A percentile compares a stretch with the other conserved stretches of the same genome.
These are phyloP conservation scores for Stichodactyla helianthus DNA, from an alignment of 64 coral and sea anemone species.

Conservation along the genomic window DNA sequence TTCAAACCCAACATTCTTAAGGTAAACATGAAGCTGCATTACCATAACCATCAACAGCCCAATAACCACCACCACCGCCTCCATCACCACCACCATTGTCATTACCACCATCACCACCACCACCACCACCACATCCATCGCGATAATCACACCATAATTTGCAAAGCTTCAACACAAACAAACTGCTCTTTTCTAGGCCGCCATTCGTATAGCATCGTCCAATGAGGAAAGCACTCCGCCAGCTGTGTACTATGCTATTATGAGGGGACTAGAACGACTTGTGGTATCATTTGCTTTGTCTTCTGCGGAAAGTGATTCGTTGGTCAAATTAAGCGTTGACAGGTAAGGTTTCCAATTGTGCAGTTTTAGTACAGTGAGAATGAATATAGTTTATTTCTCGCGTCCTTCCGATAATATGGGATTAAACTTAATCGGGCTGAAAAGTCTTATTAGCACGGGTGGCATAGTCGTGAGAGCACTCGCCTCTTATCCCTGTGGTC, in stretches of 20 bases:
- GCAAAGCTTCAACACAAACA: neutral
- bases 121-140: too few species aligned
- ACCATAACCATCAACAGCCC: too few species aligned
- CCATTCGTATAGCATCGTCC: slow-evolving; percentile 71
- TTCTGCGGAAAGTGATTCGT: slow-evolving; percentile 77
- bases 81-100: too few species aligned
- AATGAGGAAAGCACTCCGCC: slow-evolving; percentile 88
- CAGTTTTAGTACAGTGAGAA: too few species aligned
- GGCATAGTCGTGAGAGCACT: too few species aligned
- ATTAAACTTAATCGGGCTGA: too few species aligned
- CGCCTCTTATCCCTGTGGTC: too few species aligned
- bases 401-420: too few species aligned
- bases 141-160: too few species aligned
- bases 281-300: slow-evolving; percentile 97
- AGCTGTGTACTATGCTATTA: slow-evolving; percentile 81
- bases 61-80: too few species aligned
- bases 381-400: too few species aligned
- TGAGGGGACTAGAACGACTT: slow-evolving; percentile 86
- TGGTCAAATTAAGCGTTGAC: slow-evolving; percentile 95
- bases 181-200: slow-evolving; percentile 43
- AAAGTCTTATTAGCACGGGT: too few species aligned
- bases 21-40: slow-evolving; percentile 26
- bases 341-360: slow-evolving; percentile 32
- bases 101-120: neutral
- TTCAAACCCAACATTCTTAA: slow-evolving; percentile 87